Base-by-base conservation (phyloP, 2,797 vertebrate genomes). In the Ispidina picta region DNA sequence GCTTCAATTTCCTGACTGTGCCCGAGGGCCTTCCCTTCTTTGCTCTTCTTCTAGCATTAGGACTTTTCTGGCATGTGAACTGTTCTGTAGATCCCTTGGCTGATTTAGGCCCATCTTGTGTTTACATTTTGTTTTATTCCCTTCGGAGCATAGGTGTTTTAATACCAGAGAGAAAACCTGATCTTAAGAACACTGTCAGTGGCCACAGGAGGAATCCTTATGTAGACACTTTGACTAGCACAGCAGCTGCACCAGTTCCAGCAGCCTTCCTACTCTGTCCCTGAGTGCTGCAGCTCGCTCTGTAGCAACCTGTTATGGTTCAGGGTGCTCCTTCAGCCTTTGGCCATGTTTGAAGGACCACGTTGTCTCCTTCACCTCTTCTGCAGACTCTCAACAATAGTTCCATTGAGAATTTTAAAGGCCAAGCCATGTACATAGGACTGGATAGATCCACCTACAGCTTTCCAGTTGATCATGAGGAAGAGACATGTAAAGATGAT, bases 1-100 rank as follows among this genome's bases (percentile, higher is more conserved):
- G 78, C 78, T 92, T 94, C 81, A 94, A 85, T 90, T 93, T 93
- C 91, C 92, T 91, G 81, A 29, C 69, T 88, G 77, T 85, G 86
- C 88, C 81, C 0, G 4, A 81, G 62, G 91, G 75, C 55, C 54
- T 84, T 86, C n/a, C 35, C 74, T 9, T 83, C 62, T 59, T 93
- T 76, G 52, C 39, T 88, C 74, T 55, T n/a, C 68, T 92, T 87
- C 65, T 85, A 82, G 81, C 75, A 83, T 68, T 55, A 72, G 72
- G 35, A 33, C 59, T 41, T 85, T 48, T 83, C 65, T 93, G 78
- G 78, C 72, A 79, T 3, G 2, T 37, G 62, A 71, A 48, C 41
- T 0, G 0, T 88, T 79, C 55, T 79, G 58, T 83, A 82, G 87
- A 88, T 83, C 23, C 35, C 39, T 83, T 68, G 55, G 26, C 75